Conservation (phyloP, 2,797 vertebrate genomes). For the Enteromius mattozi region DNA sequence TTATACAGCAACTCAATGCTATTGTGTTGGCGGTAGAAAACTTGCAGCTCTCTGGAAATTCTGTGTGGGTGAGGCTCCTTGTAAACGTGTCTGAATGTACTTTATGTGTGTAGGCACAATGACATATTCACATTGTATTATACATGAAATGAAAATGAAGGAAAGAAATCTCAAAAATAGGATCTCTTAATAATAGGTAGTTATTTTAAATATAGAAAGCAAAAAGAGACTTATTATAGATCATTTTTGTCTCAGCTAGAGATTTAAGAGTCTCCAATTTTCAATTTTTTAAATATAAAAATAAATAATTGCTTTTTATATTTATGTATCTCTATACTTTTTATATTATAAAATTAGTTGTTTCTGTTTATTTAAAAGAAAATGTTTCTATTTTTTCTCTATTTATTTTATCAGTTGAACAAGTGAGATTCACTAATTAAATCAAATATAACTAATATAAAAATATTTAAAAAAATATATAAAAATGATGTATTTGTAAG, state of each 20-base stretch:
- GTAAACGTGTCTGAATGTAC: background rate
- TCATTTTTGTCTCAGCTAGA: background rate
- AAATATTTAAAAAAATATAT: background rate
- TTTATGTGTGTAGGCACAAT: conserved; percentile 18
- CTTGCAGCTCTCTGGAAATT: background rate
- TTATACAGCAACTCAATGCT: conserved; percentile 4
- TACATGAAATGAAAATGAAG: background rate
- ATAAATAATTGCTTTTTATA: background rate
- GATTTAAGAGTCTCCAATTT: background rate
- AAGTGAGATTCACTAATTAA: background rate
- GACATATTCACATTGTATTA: conserved; percentile 21
- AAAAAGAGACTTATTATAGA: background rate
- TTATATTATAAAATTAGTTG: too few relatives aligned
- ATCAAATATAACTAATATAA: background rate
- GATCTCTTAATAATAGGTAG: background rate
- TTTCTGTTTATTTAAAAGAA: too few relatives aligned
- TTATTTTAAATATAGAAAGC: too few relatives aligned
- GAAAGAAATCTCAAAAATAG: background rate
- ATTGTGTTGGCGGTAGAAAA: conserved; percentile 23
- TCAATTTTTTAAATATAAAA: background rate
- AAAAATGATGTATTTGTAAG: too few relatives aligned
- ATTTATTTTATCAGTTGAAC: background rate
- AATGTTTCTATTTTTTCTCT: background rate
- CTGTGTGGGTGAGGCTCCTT: conserved; percentile 21
- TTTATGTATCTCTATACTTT: background rate